Percentiles rank a stretch among this genome's conserved stretches.
These are phyloP conservation scores for Eupithecia dodoneata DNA, from an alignment of 2,888 invertebrate species.

Conservation along the genomic window DNA sequence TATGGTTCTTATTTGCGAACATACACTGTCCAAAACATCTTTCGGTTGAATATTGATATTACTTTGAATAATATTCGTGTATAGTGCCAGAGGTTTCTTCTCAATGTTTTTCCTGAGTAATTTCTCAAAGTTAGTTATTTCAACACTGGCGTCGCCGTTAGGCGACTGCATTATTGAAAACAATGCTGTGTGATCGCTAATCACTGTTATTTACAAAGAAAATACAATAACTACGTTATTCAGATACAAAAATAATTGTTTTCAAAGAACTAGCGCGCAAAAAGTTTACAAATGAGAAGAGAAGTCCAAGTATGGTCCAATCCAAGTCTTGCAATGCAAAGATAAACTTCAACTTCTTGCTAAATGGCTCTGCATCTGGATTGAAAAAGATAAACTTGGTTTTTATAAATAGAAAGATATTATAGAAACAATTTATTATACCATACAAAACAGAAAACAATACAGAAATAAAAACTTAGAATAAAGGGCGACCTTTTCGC, in stretches of 20 bases:
- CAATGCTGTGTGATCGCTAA: not conserved
- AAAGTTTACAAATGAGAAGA: not conserved
- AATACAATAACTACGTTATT: not conserved
- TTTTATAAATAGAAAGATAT: too few relatives aligned
- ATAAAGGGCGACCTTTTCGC: too few relatives aligned
- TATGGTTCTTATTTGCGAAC: slow-evolving; percentile 65
- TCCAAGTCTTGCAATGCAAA: too few relatives aligned
- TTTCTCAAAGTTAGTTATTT: slow-evolving; percentile 50
- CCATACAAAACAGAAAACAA: too few relatives aligned
- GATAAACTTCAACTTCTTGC: too few relatives aligned
- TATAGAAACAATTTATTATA: too few relatives aligned
- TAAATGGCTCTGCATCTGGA: too few relatives aligned
- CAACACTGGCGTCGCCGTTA: not conserved
- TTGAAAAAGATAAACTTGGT: too few relatives aligned
- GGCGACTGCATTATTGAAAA: slow-evolving; percentile 10
- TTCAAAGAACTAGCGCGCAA: not conserved
- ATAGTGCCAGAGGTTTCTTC: slow-evolving; percentile 46
- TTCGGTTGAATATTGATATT: slow-evolving; percentile 45
- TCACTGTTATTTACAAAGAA: not conserved
- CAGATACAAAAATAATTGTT: not conserved
- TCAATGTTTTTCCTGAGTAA: slow-evolving; percentile 49
- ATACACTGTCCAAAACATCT: slow-evolving; percentile 63
- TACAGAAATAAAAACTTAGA: too few relatives aligned
- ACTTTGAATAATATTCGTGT: slow-evolving; percentile 32
- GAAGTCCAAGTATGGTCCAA: too few relatives aligned